A percentile compares a stretch with the other conserved stretches of the same genome.
These are phyloP conservation scores for Sus cebifrons DNA, from an alignment of 2,797 vertebrate species.

Conservation along the genomic window DNA sequence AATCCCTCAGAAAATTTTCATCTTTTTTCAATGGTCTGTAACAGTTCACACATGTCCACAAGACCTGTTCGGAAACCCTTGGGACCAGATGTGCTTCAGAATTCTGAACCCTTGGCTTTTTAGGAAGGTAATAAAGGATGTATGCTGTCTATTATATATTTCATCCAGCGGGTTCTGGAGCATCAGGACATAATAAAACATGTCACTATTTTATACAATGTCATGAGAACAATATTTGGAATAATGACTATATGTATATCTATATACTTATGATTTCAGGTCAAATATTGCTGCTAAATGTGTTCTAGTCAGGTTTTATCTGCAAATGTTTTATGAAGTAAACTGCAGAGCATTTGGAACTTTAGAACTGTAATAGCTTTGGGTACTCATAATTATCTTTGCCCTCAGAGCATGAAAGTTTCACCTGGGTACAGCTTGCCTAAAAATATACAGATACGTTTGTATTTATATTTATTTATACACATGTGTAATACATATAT, in stretches of 20 bases:
- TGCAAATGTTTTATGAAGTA: slow-evolving; percentile 41
- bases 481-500: not conserved
- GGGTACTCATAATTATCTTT: not conserved
- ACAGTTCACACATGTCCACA: not conserved
- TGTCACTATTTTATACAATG: not conserved
- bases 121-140: not conserved
- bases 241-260: not conserved
- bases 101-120: slow-evolving; percentile 21
- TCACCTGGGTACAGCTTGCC: not conserved
- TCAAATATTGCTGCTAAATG: slow-evolving; percentile 50
- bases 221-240: not conserved
- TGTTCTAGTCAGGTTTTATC: slow-evolving; percentile 41
- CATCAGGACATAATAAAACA: not conserved
- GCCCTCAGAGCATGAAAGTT: not conserved
- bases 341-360: not conserved
- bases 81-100: not conserved
- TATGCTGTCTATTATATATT: not conserved
- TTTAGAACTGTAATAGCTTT: slow-evolving; percentile 2
- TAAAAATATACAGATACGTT: not conserved
- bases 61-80: not conserved
- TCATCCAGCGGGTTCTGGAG: not conserved
- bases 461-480: not conserved
- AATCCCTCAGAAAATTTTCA: slow-evolving; percentile 2
- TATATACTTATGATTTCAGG: not conserved
- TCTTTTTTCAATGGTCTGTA: not conserved